Base-by-base conservation (phyloP, 2,888 invertebrate species). In the Thyatira batis region DNA sequence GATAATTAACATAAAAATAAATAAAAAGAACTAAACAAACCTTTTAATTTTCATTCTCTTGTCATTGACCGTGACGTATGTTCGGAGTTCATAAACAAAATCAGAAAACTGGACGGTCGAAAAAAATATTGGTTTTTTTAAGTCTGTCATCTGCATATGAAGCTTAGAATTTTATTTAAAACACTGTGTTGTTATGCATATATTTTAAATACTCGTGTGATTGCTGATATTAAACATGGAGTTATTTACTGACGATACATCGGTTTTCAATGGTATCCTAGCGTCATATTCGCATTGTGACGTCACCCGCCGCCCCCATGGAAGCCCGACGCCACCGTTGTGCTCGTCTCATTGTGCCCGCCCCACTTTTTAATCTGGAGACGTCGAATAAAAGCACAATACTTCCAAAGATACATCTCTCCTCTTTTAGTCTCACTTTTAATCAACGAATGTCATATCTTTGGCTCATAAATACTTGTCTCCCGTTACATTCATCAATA, bases 311-410 rank as follows among this genome's bases (percentile, higher is more conserved):
- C 72, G 54, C 72, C 77, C 74, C 69, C 76, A 73, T 69, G 63
- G 71, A 69, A 73, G 75, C 74, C 68, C 76, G 53, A 67, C 63
- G 68, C 70, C 73, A 73, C 67, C 76, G 71, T 72, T 76, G 69
- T 72, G 70, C 71, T 73, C 48, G 27, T 78, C 78, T 84, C 84
- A 86, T 87, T 87, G 86, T 85, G 69, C 79, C 73, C 85, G 84
- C 73, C 80, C 86, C 84, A 84, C 80, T 89, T 90, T 89, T 89
- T 87, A 88, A 87, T 89, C 90, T 85, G 80, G 84, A 86, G 86
- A 85, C 82, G 83, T 84, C 83, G 83, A 84, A 88, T 84, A 87
- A 83, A 85, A 84, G 81, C 81, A 87, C 87, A 87, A 87, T 87
- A 82, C 81, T 48, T 72, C 66, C 67, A 74, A 75, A 78, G 82